Evolutionary conservation across 2,888 invertebrate genomes (phyloP), one percentile per base, ranked within the genome.

Genomic region (Brachynemurus nebulosus): DNA sequence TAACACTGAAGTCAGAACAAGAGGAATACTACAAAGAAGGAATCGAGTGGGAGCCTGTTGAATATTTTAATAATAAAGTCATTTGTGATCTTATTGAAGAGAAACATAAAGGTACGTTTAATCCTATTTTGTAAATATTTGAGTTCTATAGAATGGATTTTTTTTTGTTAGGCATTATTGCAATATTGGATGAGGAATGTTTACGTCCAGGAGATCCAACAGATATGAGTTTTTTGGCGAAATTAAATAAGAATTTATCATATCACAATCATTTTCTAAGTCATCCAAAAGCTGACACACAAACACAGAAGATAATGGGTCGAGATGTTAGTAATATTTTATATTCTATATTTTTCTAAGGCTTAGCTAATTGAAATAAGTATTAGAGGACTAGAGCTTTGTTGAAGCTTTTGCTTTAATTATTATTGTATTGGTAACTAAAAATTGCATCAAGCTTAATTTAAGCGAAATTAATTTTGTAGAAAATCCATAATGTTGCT

Each of bases 41-140:
- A 47, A 93, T 92, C 57, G 81, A 83, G 59, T 93, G 92, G 92
- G 82, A 84, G 53, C 79, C 85, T 23, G 77, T 93, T 2, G 77
- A 81, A 53, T 93, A 85, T 65, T 92, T 92, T 64, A 88, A 92
- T 64, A 93, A 93, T 61, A 89, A 90, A 67, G 74, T 92, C 53
- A 93, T 93, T 57, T 92, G 91, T 61, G 88, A 91, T 64, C 71
- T 93, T 52, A 86, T 92, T 49, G 92, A 93, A 61, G 85, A 85
- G 54, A 84, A 85, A 57, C 84, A 90, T 58, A 81, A 79, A 69
- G 91, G 86, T 79, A 56, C 25, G 45, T n/a, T n/a, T n/a, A n/a
- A n/a, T n/a, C n/a, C 19, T 44, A 8, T 12, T 43, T n/a, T 11
- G 25, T 17, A 18, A 23, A 41, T 27, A 25, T 19, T 18, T 17